Base-by-base conservation (phyloP, 2,888 invertebrate genomes). In the Cantharis rufa region DNA sequence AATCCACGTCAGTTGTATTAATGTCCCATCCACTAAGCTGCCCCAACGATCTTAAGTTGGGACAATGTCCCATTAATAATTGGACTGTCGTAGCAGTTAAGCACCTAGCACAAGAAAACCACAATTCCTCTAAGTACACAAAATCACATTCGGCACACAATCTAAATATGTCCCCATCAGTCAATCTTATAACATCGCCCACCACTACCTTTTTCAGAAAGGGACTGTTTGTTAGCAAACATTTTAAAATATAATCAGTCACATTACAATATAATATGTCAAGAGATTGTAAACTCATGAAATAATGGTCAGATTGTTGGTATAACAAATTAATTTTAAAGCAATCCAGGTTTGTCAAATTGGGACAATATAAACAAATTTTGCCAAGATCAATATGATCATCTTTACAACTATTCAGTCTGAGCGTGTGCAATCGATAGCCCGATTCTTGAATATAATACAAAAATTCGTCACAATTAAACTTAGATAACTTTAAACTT, bases 21-120 rank as follows among this genome's bases (percentile, higher is more conserved):
- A 92, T 89, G 78, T 91, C 89, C 94, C 94, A 94, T 0, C 93
- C 93, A 69, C 91, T 92, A 15, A 94, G 86, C 84, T 93, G 92
- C 0, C 94, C 94, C 11, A 94, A 88, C 79, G 86, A 83, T 82
- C 88, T 91, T 64, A 94, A 87, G 81, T 92, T 92, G 0, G 92
- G 92, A 82, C 93, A 93, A 80, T 90, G 89, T 72, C 92, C 92
- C 91, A 93, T 92, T 66, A 94, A 87, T 11, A 93, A 86, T 88
- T 93, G 92, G 66, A 93, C 92, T 0, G 92, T 90, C 72, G 90
- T 90, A 4, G 89, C 86, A 0, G 93, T 92, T 27, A 94, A 87
- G 70, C 91, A 91, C 10, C 92, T 91, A 0, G 93, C 93, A 83
- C 91, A 90, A 1, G 93, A 92, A 81, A 94, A 92, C 92, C 93